These are phyloP conservation scores for Lamproptera curius DNA, from an alignment of 2,888 invertebrate genomes.

Conservation along the genomic window DNA sequence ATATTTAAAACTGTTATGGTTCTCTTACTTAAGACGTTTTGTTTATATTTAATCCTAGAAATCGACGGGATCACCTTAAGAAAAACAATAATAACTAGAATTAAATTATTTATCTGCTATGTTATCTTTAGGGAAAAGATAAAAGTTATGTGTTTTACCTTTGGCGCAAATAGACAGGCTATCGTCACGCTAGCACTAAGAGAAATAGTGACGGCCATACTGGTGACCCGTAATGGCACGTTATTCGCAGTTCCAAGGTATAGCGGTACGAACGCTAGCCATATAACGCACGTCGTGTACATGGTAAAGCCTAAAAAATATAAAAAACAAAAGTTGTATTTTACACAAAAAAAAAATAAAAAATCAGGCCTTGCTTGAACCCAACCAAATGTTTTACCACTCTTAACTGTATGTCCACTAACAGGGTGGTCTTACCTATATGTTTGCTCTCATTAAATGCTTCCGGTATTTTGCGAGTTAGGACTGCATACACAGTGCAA, in stretches of 20 bases:
- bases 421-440: conserved; percentile 86
- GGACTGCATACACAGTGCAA: conserved; percentile 97
- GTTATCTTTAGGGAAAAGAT: background rate
- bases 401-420: no score
- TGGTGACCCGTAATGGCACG: conserved; percentile 93
- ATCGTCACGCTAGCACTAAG: conserved; percentile 96
- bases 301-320: conserved; percentile 97
- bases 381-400: no score
- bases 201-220: conserved; percentile 97
- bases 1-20: background rate
- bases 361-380: no score
- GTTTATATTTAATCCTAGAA: no score
- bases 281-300: conserved; percentile 99
- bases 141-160: conserved; percentile 71
- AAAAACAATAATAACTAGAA: no score
- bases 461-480: conserved; percentile 97
- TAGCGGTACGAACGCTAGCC: conserved; percentile 98
- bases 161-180: conserved; percentile 95
- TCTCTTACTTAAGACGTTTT: background rate
- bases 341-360: no score
- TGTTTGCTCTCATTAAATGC: conserved; percentile 99
- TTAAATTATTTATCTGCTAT: no score
- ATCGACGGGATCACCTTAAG: no score
- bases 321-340: no score
- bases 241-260: conserved; percentile 97